Evolutionary conservation across 1,140 invertebrate species (phyloP), one percentile per base, ranked within the genome.

Genomic region (Platyscapa corneri): DNA sequence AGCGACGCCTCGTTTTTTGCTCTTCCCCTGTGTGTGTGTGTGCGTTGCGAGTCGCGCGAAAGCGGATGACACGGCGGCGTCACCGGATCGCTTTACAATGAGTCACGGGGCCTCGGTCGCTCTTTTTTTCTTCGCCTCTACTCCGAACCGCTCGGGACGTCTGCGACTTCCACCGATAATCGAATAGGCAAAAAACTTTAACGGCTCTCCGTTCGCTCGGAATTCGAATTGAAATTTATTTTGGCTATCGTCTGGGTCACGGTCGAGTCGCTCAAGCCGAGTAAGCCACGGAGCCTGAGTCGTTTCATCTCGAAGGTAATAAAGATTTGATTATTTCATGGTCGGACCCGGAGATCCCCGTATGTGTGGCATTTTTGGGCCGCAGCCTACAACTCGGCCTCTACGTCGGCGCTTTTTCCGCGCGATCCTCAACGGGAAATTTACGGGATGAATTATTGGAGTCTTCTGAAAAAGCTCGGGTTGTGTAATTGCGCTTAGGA

Each of bases 291-390:
- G 16, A 18, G 16, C 8, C 56, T 23, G 14, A 39, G 37, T 74
- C 70, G 37, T 74, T 74, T 42, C 30, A 20, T 12, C 70, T 74
- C 23, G 37, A 27, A 5, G 70, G 37, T n/a, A 39, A 42, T 74
- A 74, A 74, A 39, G 37, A 74, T 74, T 42, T 74, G 37, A 42
- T 74, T 42, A 27, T 74, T 34, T 42, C 70, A 74, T 42, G 70
- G 23, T 42, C 70, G n/a, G 42, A 42, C 37, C 23, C 37, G 18
- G 49, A 27, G 56, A 6, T 27, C 10, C 8, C 3, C 7, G 67
- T 23, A 16, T n/a, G 34, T 3, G 32, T 8, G 30, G 67, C 23
- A 42, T 74, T 74, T 74, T 74, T 27, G 70, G 37, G 37, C 70
- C 37, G n/a, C 42, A 70, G 67, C 32, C 0, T 12, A 18, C 67